Evolutionary conservation across 2,888 invertebrate species (phyloP).

Genomic region (Corbicula japonica): DNA sequence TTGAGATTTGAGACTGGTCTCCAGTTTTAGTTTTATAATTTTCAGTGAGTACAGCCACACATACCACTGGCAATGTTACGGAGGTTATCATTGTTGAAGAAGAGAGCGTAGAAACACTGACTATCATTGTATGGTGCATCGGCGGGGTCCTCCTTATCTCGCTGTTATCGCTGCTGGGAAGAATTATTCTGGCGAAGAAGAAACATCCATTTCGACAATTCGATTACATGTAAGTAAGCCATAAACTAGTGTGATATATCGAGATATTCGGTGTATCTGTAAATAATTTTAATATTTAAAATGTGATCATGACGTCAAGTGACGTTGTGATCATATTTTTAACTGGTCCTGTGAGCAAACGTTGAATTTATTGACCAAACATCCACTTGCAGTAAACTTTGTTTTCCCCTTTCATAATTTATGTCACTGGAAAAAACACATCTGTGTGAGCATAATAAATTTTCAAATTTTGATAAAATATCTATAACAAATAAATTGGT

Average conservation of each 20-base stretch:
- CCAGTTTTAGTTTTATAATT: no score
- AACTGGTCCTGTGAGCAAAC: background rate
- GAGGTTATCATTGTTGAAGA: conserved; percentile 46
- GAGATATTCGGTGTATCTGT: background rate
- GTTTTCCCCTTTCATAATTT: no score
- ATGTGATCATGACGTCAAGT: background rate
- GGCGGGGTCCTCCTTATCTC: conserved; percentile 56
- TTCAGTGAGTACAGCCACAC: conserved; percentile 31
- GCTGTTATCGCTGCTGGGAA: conserved; percentile 46
- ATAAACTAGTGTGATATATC: background rate
- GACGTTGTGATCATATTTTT: background rate
- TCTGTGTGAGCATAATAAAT: no score
- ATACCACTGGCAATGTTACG: conserved; percentile 31
- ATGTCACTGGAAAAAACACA: no score
- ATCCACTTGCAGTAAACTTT: no score
- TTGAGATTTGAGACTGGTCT: no score
- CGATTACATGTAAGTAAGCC: conserved; percentile 37
- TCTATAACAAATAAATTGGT: no score
- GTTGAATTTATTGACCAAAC: no score
- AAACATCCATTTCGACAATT: conserved; percentile 41
- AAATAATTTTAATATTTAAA: background rate
- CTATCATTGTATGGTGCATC: conserved; percentile 63
- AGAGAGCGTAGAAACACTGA: conserved; percentile 49
- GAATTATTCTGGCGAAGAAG: conserved; percentile 55
- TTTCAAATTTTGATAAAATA: no score